A percentile compares a stretch with the other conserved stretches of the same genome.
Evolutionary conservation across 2,888 invertebrate genomes (phyloP).

Genomic region (Adelognathus sp.): DNA sequence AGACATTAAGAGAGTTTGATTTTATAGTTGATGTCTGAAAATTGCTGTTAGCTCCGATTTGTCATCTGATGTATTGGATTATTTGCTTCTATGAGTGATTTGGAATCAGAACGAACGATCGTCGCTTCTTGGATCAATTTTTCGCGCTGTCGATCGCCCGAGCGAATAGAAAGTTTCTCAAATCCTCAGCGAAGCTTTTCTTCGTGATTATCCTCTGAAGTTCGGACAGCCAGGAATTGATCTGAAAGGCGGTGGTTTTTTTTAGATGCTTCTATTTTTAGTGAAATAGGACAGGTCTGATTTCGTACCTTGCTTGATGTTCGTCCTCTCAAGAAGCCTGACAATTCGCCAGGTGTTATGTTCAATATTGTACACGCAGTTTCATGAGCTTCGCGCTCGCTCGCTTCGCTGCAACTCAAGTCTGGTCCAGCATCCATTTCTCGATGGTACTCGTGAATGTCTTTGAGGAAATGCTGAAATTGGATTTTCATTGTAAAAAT

Average conservation of each 20-base stretch:
- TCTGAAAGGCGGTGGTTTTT: slow-evolving; percentile 46
- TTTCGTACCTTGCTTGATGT: slow-evolving; percentile 58
- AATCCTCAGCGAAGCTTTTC: slow-evolving; percentile 49
- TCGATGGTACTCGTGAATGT: slow-evolving; percentile 45
- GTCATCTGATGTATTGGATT: background rate
- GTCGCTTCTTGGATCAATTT: slow-evolving; percentile 17
- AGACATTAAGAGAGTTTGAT: background rate
- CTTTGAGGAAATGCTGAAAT: slow-evolving; percentile 57
- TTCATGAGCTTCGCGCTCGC: slow-evolving; percentile 67
- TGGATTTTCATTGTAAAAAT: background rate
- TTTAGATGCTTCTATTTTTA: background rate
- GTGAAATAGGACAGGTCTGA: background rate
- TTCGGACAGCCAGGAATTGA: slow-evolving; percentile 59
- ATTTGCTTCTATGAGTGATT: background rate
- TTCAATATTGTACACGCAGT: slow-evolving; percentile 70
- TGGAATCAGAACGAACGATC: slow-evolving; percentile 9
- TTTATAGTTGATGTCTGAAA: background rate
- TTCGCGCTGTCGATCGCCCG: slow-evolving; percentile 31
- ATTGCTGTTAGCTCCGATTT: background rate
- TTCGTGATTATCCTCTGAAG: slow-evolving; percentile 54
- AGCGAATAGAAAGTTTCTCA: slow-evolving; percentile 55
- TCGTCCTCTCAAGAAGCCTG: slow-evolving; percentile 63
- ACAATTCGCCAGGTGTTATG: slow-evolving; percentile 67
- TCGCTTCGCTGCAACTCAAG: slow-evolving; percentile 60
- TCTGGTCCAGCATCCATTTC: slow-evolving; percentile 41